These are phyloP conservation scores for Camptogramma bilineatum DNA, from an alignment of 2,888 invertebrate species.

Conservation along the genomic window DNA sequence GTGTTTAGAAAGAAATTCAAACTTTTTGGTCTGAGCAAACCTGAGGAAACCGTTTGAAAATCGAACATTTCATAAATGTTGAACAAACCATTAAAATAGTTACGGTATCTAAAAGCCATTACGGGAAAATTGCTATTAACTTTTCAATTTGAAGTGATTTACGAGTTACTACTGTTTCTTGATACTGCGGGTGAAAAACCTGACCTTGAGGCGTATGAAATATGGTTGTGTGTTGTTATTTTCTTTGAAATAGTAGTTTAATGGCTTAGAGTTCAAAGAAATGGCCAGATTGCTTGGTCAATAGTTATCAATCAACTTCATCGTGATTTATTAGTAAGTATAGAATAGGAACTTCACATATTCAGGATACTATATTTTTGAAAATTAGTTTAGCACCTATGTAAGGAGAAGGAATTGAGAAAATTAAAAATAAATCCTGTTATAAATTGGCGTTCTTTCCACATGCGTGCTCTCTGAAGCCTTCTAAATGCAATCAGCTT, in stretches of 20 bases:
- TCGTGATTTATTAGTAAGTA: neutral
- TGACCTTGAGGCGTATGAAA: conserved; percentile 44
- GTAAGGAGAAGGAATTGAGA: neutral
- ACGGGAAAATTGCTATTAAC: conserved; percentile 38
- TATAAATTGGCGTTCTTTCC: conserved; percentile 40
- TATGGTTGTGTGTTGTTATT: conserved; percentile 3
- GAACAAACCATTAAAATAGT: conserved; percentile 21
- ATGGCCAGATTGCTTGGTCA: neutral
- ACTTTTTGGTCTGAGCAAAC: neutral
- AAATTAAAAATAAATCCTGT: neutral
- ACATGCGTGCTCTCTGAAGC: conserved; percentile 50
- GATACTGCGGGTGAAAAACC: conserved; percentile 45
- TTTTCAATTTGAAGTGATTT: conserved; percentile 43
- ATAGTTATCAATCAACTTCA: neutral
- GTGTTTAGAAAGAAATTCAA: neutral
- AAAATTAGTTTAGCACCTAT: neutral
- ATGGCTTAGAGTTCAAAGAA: conserved; percentile 19
- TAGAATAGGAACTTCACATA: neutral
- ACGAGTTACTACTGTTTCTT: conserved; percentile 44
- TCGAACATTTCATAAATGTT: conserved; percentile 12
- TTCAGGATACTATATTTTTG: too few relatives aligned
- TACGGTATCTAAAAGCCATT: conserved; percentile 27
- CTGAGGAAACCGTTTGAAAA: conserved; percentile 12
- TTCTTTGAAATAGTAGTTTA: conserved; percentile 25
- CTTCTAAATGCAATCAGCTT: conserved; percentile 50